Evolutionary conservation across 2,797 vertebrate genomes (phyloP).

Genomic region (Cryptoblepharus egeriae): DNA sequence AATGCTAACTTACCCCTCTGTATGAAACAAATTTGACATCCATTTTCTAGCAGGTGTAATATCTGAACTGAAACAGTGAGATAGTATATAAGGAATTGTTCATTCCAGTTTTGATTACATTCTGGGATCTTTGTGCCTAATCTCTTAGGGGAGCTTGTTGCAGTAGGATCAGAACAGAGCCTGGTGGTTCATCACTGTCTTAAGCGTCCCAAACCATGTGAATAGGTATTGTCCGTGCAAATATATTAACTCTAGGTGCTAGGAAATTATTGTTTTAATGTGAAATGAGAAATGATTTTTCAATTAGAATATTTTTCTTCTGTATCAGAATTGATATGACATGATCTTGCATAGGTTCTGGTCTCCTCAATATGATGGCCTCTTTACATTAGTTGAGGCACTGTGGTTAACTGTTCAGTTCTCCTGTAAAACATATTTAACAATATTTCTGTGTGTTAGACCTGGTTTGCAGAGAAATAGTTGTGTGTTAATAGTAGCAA

Average conservation of each 20-base stretch:
- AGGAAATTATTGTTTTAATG: neutral
- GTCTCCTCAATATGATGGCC: too few species aligned
- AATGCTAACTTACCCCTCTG: too few species aligned
- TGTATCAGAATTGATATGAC: too few species aligned
- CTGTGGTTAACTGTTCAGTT: conserved; percentile 22
- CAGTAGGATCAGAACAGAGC: neutral
- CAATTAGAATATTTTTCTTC: neutral
- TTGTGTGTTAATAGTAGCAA: neutral
- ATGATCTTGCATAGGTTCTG: too few species aligned
- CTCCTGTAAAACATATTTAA: conserved; percentile 24
- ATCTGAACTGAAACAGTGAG: too few species aligned
- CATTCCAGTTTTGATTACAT: neutral
- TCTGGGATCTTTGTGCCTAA: neutral
- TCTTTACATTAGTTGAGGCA: too few species aligned
- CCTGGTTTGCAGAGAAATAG: neutral
- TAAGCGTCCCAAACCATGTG: neutral
- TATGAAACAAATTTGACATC: too few species aligned
- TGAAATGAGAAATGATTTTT: neutral
- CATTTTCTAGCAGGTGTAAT: too few species aligned
- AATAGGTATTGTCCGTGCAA: neutral
- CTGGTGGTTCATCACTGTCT: neutral
- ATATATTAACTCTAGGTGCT: neutral
- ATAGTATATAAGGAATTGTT: too few species aligned
- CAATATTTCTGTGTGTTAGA: conserved; percentile 31
- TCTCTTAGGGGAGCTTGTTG: too few species aligned